These are phyloP conservation scores for Desmophyllum pertusum DNA, from an alignment of 92 coral and sea anemone species.

Conservation along the genomic window DNA sequence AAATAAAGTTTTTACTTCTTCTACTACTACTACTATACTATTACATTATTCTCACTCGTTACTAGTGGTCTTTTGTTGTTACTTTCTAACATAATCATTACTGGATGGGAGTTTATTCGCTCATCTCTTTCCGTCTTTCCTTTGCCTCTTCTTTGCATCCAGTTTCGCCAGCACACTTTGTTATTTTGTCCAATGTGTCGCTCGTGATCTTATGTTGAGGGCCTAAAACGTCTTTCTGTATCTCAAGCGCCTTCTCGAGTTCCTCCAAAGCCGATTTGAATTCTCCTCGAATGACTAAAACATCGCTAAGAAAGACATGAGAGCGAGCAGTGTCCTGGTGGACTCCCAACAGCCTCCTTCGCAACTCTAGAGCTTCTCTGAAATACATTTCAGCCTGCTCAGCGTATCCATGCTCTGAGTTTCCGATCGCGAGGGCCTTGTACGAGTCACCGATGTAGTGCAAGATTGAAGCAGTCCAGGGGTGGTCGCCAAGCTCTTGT, in stretches of 20 bases:
- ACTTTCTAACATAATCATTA: too few relatives aligned
- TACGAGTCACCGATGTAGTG: constrained; percentile 24
- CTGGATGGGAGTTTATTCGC: not conserved
- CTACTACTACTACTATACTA: too few relatives aligned
- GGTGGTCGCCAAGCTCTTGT: constrained; percentile 30
- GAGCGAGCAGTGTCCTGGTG: constrained; percentile 40
- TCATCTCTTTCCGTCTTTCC: not conserved
- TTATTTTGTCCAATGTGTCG: not conserved
- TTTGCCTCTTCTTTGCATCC: not conserved
- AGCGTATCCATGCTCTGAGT: not conserved
- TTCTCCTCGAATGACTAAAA: not conserved
- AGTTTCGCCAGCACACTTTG: not conserved
- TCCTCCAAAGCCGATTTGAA: constrained; percentile 1
- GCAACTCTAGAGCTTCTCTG: not conserved
- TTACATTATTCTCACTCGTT: too few relatives aligned
- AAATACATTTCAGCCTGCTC: not conserved
- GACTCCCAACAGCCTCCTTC: not conserved
- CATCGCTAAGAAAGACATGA: constrained; percentile 17
- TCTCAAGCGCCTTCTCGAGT: constrained; percentile 8
- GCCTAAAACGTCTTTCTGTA: constrained; percentile 21
- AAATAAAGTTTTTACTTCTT: too few relatives aligned
- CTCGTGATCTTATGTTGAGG: not conserved
- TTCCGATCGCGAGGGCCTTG: constrained; percentile 16
- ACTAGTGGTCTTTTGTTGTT: too few relatives aligned
- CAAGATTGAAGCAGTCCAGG: constrained; percentile 25